phyloP scores from a whole-genome alignment of 2,113 vertebrate species.

The Natator depressus region DNA sequence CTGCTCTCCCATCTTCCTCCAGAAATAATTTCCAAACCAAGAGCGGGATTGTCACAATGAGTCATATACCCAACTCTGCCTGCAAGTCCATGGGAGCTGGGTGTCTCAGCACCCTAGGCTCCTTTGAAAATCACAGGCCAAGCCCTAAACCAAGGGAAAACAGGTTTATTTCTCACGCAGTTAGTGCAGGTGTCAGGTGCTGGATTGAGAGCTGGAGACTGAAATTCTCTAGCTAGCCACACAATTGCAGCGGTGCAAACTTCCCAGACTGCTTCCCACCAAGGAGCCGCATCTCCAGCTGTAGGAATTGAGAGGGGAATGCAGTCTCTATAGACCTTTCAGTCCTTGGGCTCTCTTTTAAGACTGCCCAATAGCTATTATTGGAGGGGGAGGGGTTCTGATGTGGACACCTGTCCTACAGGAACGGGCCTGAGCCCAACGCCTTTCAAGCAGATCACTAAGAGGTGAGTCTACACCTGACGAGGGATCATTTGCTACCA shows the following conservation, averaged over 20 bases:
- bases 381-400: accelerated
- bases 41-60: not conserved
- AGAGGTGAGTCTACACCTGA: accelerated
- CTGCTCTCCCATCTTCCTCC: not conserved
- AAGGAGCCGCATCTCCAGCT: no score
- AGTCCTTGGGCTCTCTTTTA: not conserved
- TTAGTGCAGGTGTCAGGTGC: not conserved
- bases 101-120: not conserved
- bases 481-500: not conserved
- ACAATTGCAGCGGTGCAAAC: not conserved
- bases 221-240: not conserved
- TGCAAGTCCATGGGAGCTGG: not conserved
- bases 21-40: not conserved
- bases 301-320: not conserved
- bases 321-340: not conserved
- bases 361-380: not conserved
- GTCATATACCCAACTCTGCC: not conserved
- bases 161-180: not conserved
- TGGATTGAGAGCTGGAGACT: not conserved
- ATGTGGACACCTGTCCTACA: accelerated
- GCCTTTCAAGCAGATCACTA: accelerated
- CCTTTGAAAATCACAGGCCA: not conserved
- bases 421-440: not conserved
- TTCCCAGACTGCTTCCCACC: not conserved
- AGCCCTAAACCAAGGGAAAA: not conserved